Percentiles rank a stretch among this genome's conserved stretches.
Conservation (phyloP, 2,113 vertebrate genomes). For the Pardalotus punctatus region DNA sequence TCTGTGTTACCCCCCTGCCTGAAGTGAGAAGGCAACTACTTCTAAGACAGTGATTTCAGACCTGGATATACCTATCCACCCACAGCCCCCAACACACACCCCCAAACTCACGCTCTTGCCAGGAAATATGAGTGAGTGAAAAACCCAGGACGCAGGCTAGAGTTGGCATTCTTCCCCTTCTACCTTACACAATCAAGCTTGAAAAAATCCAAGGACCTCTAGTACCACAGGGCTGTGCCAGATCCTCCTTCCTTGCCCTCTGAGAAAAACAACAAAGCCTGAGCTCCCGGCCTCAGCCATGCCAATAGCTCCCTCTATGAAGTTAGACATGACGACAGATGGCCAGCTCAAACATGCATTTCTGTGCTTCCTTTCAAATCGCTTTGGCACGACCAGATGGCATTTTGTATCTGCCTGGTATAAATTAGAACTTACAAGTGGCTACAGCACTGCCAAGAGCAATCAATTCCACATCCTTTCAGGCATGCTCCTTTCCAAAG, state of each 20-base stretch:
- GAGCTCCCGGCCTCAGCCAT: neutral
- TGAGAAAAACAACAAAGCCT: neutral
- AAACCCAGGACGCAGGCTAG: neutral
- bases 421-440: constrained; percentile 10
- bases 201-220: neutral
- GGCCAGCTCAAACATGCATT: neutral
- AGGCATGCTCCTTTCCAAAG: neutral
- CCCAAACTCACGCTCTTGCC: neutral
- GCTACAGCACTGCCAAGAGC: constrained; percentile 7
- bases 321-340: constrained; percentile 22
- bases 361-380: constrained; percentile 18
- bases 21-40: neutral
- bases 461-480: neutral
- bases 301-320: neutral
- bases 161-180: neutral
- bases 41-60: neutral
- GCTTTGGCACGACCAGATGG: constrained; percentile 6
- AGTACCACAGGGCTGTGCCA: neutral
- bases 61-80: neutral
- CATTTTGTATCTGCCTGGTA: constrained; percentile 5
- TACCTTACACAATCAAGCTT: neutral
- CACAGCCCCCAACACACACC: accelerated
- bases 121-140: neutral
- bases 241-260: neutral
- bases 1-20: neutral